Conservation (phyloP, 2,113 vertebrate genomes). For the Scomber colias region DNA sequence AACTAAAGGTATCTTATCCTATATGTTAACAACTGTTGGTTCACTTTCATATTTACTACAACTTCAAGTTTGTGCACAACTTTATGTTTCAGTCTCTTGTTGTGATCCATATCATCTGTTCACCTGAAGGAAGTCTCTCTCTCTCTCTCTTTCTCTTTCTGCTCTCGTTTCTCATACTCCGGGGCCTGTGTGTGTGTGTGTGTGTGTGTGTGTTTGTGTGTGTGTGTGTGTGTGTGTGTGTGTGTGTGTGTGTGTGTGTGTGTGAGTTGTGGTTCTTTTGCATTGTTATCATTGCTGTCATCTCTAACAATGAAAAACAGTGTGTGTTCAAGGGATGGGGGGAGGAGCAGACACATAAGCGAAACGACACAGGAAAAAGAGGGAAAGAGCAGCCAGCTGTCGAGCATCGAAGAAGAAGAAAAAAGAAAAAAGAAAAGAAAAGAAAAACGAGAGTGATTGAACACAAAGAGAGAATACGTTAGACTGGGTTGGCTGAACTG, state of each 20-base stretch:
- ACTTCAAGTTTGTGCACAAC: too few species aligned
- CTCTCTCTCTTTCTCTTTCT: neutral
- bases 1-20: neutral
- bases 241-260: too few species aligned
- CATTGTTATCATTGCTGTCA: constrained; percentile 82
- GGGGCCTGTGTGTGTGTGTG: too few species aligned
- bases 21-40: neutral
- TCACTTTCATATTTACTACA: too few species aligned
- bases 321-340: constrained; percentile 74
- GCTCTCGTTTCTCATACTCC: constrained; percentile 6
- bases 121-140: constrained; percentile 58
- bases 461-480: constrained; percentile 64
- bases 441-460: constrained; percentile 66
- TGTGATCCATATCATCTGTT: constrained; percentile 47
- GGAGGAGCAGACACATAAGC: constrained; percentile 68
- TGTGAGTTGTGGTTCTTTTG: constrained; percentile 68
- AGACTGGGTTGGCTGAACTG: constrained; percentile 38
- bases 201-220: too few species aligned
- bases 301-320: constrained; percentile 83
- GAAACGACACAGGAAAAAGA: constrained; percentile 66
- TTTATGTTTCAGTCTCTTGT: constrained; percentile 28
- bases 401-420: constrained; percentile 68
- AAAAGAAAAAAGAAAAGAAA: constrained; percentile 27
- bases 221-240: too few species aligned
- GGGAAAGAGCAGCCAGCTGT: constrained; percentile 76